Base-by-base conservation (phyloP, 2,888 invertebrate species). In the Zygogramma bicolorata region DNA sequence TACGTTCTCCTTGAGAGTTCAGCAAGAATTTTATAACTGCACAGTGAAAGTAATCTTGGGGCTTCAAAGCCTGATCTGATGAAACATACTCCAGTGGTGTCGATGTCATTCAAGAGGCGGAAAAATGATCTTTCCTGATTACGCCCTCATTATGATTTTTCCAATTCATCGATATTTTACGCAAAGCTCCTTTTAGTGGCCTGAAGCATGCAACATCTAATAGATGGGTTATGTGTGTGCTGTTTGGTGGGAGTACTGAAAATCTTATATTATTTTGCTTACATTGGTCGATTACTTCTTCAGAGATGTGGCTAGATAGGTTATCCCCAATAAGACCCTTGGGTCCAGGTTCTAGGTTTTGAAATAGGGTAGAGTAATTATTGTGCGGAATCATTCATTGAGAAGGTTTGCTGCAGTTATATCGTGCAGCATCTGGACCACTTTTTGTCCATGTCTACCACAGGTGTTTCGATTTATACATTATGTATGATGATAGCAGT, bases 191-290 rank as follows among this genome's bases (percentile, higher is more conserved):
- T 38, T 38, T 38, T 13, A 38, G 29, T 29, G 29, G 29, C 29
- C 53, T 20, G 18, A 62, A 68, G 61, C 42, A 53, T 60, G 18
- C 60, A 59, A 66, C 31, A 27, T 66, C 80, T 40, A 84, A 66
- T 7, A 81, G 82, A 40, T 84, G 83, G 2, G 63, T 66, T 15
- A 80, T 58, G 42, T 81, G 81, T 0, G 78, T 80, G 3, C 73
- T 61, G 58, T 82, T 80, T 10, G 79, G 75, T 4, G 84, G 82
- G 22, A 84, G 72, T 34, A 68, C 76, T 20, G 82, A 68, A 74
- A 84, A 83, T 7, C 38, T 62, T 34, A 85, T 82, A 62, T 82
- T 67, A 65, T 82, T 76, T 34, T 38, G 38, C 38, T 38, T 13
- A 38, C 13, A 38, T 38, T 38, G 38, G 38, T 8, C 38, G 38